Conservation (phyloP, 1,140 invertebrate genomes). For the Probaryconus sp. region DNA sequence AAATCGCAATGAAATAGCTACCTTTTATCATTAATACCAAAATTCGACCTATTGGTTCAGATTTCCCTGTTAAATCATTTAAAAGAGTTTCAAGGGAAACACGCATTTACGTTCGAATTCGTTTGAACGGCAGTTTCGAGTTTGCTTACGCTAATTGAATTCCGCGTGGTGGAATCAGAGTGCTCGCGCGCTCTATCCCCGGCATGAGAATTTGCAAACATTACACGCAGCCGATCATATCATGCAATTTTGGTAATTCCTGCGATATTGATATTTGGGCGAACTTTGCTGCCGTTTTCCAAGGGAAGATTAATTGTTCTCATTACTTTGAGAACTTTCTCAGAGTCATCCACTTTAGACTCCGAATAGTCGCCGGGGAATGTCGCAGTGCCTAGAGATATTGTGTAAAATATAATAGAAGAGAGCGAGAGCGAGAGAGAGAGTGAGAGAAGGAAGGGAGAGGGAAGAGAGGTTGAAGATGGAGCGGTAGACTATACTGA, state of each 20-base stretch:
- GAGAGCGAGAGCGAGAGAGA: conserved; percentile 1
- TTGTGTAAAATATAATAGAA: conserved; percentile 55
- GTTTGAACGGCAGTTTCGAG: not conserved
- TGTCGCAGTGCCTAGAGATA: conserved; percentile 48
- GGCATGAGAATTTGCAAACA: conserved; percentile 1
- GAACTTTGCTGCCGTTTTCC: conserved; percentile 12
- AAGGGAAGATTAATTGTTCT: conserved; percentile 47
- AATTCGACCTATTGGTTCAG: too few species aligned
- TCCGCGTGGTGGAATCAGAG: not conserved
- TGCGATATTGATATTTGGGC: conserved; percentile 21
- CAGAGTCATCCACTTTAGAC: conserved; percentile 45
- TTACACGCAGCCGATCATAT: conserved; percentile 8
- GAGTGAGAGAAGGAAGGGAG: conserved; percentile 3
- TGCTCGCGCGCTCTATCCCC: not conserved
- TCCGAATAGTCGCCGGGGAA: conserved; percentile 42
- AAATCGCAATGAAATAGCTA: too few species aligned
- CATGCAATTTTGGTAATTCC: conserved; percentile 29
- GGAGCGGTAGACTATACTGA: conserved; percentile 49
- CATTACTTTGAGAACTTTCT: conserved; percentile 51
- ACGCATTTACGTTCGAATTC: too few species aligned
- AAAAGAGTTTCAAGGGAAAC: too few species aligned
- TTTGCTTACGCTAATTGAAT: conserved; percentile 24
- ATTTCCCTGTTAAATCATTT: too few species aligned
- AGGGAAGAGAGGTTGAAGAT: conserved; percentile 2
- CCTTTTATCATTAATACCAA: too few species aligned